Percentiles rank a stretch among this genome's conserved stretches.
These are phyloP conservation scores for Ceratosolen fusciceps DNA, from an alignment of 1,140 invertebrate genomes.

Conservation along the genomic window DNA sequence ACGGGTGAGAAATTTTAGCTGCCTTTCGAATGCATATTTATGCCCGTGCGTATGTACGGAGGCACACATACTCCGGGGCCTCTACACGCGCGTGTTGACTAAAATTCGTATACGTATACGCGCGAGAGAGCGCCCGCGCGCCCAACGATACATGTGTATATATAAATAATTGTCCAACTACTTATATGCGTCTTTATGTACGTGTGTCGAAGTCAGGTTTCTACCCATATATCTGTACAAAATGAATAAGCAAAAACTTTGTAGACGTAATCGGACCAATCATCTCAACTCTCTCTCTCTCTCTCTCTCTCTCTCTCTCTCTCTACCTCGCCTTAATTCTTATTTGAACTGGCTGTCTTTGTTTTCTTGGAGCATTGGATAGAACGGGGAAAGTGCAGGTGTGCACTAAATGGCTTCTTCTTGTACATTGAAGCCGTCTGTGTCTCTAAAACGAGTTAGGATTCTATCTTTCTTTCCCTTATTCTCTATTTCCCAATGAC, in stretches of 20 bases:
- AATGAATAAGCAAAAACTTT: not conserved
- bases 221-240: not conserved
- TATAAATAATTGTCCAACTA: not conserved
- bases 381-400: constrained; percentile 6
- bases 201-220: not conserved
- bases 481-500: not conserved
- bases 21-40: not conserved
- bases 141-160: not conserved
- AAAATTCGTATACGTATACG: not conserved
- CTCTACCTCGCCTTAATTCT: not conserved
- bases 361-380: not conserved
- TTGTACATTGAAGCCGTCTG: not conserved
- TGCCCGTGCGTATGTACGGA: not conserved
- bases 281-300: not conserved
- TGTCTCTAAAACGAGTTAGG: not conserved
- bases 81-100: no score
- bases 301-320: not conserved
- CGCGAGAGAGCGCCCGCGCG: not conserved
- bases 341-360: not conserved
- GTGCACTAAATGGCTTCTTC: constrained; percentile 4
- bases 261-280: constrained; percentile 3
- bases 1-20: constrained; percentile 16
- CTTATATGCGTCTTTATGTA: not conserved
- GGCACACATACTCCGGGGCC: not conserved
- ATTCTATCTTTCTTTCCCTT: not conserved